These are phyloP conservation scores for Saguinus imperator DNA, from an alignment of 2,113 vertebrate species.

Conservation along the genomic window DNA sequence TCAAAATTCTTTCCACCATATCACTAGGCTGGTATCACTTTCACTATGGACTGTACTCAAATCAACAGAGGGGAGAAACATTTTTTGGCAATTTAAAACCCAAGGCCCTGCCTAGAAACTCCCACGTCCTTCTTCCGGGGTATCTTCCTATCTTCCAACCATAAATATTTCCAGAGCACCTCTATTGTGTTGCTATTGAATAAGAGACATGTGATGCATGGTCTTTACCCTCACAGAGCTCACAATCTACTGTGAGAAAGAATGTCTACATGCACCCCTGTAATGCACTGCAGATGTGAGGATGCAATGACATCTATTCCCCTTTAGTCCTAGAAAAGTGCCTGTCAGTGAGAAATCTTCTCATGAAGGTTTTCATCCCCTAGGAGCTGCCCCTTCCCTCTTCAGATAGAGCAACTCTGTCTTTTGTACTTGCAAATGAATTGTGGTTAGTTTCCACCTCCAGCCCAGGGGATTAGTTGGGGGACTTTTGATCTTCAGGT, in stretches of 20 bases:
- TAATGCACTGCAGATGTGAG: constrained; percentile 22
- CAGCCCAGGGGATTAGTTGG: constrained; percentile 85
- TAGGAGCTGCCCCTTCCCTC: constrained; percentile 28
- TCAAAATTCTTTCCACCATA: background rate
- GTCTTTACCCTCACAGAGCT: background rate
- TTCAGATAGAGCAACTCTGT: constrained; percentile 81
- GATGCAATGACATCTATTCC: constrained; percentile 18
- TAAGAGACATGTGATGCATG: background rate
- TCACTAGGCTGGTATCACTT: background rate
- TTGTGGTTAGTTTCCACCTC: constrained; percentile 88
- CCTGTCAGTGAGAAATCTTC: constrained; percentile 72
- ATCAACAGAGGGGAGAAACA: background rate
- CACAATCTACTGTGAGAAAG: background rate
- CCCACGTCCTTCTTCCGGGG: background rate
- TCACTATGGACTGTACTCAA: background rate
- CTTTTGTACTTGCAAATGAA: constrained; percentile 84
- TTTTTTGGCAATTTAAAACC: background rate
- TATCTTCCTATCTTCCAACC: background rate
- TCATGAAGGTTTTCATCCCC: constrained; percentile 54
- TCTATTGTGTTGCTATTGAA: background rate
- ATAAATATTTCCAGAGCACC: background rate
- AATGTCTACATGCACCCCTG: background rate
- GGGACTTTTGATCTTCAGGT: constrained; percentile 87
- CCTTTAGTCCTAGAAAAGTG: constrained; percentile 48
- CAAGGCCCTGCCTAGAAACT: background rate